Base-by-base conservation (phyloP, 2,113 vertebrate genomes). In the Smithornis capensis region DNA sequence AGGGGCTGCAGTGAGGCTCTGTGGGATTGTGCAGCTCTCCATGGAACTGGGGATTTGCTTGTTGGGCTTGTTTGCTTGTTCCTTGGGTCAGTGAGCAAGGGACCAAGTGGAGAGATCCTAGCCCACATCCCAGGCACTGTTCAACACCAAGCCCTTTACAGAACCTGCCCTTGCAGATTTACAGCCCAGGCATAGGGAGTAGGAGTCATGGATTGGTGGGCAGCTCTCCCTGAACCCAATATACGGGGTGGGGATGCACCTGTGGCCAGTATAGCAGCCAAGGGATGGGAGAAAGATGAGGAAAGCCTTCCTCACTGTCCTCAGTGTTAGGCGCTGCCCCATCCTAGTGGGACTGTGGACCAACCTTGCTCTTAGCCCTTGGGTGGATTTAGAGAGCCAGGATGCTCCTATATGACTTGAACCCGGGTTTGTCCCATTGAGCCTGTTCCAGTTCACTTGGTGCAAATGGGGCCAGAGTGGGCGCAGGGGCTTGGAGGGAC, bases 141-240 rank as follows among this genome's bases (percentile, higher is more conserved):
- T 25, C 25, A 52, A 7, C 16, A 24, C 9, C 29, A 40, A 49
- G 24, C 8, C 13, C 33, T 59, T 67, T 38, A 35, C 0, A 0
- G 52, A 75, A 10, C 38, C 57, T 73, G 27, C 12, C 15, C 14
- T 64, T 1, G 0, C 70, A 68, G 85, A 37, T 21, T 87, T 53
- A 24, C 7, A 81, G 37, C 50, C 40, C 44, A 15, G 31, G 15
- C 3, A 14, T 25, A 27, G 22, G 6, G 17, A 17, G 3, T 27
- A 33, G 37, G 45, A 89, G 49, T 14, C 6, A 2, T 33, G 53
- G 33, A 19, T 6, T 2, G 2, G 35, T 25, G 15, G 40, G 21
- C 40, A 86, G 56, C 29, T 33, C 4, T 0, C 6, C 2, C 23
- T 3, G 27, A 7, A 14, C n/a, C 38, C 4, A 12, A 40, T 28